Evolutionary conservation across 1,140 invertebrate species (phyloP), one percentile per base, ranked within the genome.

Genomic region (Ylistrum balloti): DNA sequence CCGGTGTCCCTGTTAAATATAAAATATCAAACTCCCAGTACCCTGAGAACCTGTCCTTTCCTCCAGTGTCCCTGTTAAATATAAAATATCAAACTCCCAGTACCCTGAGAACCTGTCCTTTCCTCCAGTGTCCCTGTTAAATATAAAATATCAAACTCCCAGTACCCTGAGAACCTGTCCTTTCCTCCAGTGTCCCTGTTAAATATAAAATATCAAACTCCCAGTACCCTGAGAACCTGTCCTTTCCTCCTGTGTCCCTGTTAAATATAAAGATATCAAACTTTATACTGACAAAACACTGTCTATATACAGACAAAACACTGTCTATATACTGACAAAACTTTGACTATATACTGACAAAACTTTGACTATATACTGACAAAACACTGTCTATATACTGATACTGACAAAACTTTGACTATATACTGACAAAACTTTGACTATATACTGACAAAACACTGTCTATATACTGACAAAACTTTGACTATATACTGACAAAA

Each of bases 101-200:
- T 17, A 38, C 45, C 33, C 88, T 74, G 22, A 92, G 86, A 35
- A 91, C 88, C n/a, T 91, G 89, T 17, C 89, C 90, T 86, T 91
- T 89, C 45, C 92, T 91, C 90, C 90, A 92, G 88, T 91, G 89
- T n/a, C 89, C 92, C 92, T 92, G 56, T 9, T 35, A 38, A 74
- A 28, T 74, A n/a, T 28, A 74, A 11, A 20, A 20, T 22, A 56
- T 56, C 15, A 85, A n/a, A 33, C 33, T 28, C 88, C 85, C 38
- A 87, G 17, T 17, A 38, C 45, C 33, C 88, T 74, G 22, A 92
- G 86, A 35, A 91, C 88, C n/a, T 91, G 89, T 17, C 89, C 90
- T 86, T 91, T 89, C 45, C 92, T 91, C 90, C 90, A 92, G 88
- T 91, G 89, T n/a, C 89, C 92, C 92, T 92, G 56, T 9, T 35